These are phyloP conservation scores for Exocentrus adspersus DNA, from an alignment of 2,888 invertebrate genomes.

Conservation along the genomic window DNA sequence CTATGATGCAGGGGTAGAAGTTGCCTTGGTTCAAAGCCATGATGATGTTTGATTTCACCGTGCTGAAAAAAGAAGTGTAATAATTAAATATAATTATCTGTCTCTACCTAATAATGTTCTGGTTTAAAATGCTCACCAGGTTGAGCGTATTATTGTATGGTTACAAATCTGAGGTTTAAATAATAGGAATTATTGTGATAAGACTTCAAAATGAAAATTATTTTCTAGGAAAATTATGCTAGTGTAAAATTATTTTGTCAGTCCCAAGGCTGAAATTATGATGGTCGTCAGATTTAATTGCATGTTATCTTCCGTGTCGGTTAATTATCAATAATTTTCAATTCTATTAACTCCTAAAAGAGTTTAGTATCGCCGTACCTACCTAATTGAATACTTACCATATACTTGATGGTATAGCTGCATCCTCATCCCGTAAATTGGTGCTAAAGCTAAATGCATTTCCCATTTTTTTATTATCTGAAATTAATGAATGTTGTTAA, in stretches of 20 bases:
- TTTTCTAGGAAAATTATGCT: neutral
- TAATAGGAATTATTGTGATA: no score
- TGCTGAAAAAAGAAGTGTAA: constrained; percentile 10
- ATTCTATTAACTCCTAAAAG: no score
- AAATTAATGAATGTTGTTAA: no score
- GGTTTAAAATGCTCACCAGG: no score
- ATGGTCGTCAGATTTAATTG: neutral
- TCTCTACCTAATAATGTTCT: no score
- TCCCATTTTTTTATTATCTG: constrained; percentile 19
- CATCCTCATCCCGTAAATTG: constrained; percentile 5
- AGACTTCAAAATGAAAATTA: no score
- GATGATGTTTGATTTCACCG: constrained; percentile 18
- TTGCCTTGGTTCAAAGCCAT: constrained; percentile 20
- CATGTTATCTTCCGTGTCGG: neutral
- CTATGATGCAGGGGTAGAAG: constrained; percentile 28
- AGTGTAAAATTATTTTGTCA: constrained; percentile 10
- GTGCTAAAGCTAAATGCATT: constrained; percentile 3
- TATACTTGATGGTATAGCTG: constrained; percentile 14
- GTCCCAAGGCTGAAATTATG: constrained; percentile 2
- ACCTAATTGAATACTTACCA: constrained; percentile 20
- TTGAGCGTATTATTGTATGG: no score
- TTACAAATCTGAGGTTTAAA: no score
- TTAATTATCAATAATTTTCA: neutral
- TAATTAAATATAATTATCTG: no score
- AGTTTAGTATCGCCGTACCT: no score